A percentile compares a stretch with the other conserved stretches of the same genome.
These are phyloP conservation scores for Panzeria rudis DNA, from an alignment of 2,888 invertebrate species.

Conservation along the genomic window DNA sequence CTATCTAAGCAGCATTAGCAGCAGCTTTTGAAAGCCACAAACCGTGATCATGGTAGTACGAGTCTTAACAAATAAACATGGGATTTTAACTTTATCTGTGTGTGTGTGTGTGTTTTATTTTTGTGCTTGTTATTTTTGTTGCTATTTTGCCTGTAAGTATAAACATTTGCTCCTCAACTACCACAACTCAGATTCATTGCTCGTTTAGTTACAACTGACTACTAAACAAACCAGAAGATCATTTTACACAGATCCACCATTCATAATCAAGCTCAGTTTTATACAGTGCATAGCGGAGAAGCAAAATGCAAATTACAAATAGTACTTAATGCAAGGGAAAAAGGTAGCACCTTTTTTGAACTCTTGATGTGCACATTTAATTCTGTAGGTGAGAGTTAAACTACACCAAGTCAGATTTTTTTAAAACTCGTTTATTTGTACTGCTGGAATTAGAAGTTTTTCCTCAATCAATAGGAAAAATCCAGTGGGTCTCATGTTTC, in stretches of 20 bases:
- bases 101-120: not conserved
- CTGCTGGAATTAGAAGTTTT: no score
- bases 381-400: no score
- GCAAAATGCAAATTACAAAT: not conserved
- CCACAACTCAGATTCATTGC: conserved; percentile 49
- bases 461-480: no score
- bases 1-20: conserved; percentile 57
- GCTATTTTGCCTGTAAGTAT: conserved; percentile 75
- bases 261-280: conserved; percentile 15
- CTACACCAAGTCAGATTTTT: no score
- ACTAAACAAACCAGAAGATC: conserved; percentile 61
- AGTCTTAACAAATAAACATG: conserved; percentile 77
- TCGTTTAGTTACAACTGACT: conserved; percentile 63
- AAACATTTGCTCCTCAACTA: conserved; percentile 61
- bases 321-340: not conserved
- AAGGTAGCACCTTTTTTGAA: not conserved
- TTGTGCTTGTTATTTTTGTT: conserved; percentile 65
- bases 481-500: no score
- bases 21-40: conserved; percentile 72
- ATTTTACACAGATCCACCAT: conserved; percentile 57
- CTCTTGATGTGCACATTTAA: no score
- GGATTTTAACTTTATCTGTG: conserved; percentile 73
- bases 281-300: not conserved
- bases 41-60: conserved; percentile 79
- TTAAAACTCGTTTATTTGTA: no score